Base-by-base conservation (phyloP, 2,888 invertebrate genomes). In the Heliconius cydno region DNA sequence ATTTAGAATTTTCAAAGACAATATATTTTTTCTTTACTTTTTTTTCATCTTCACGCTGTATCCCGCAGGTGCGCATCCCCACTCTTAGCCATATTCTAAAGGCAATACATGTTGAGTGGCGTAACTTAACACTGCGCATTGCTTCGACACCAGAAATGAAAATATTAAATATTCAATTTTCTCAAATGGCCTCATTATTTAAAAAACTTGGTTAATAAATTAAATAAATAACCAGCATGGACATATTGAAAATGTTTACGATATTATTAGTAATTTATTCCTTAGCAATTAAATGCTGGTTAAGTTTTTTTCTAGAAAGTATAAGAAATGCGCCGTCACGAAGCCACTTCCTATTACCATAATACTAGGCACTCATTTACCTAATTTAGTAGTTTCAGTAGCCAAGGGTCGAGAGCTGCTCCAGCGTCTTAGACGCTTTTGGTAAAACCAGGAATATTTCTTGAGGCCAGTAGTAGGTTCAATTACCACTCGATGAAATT, bases 241-340 rank as follows among this genome's bases (percentile, higher is more conserved):
- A 60, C 0, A n/a, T 60, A n/a, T n/a, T 60, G 6, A 19, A 52
- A 19, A 19, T 1, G 5, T 52, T 52, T 1, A 63, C 63, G n/a
- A 30, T 66, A 19, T 9, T 66, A 68, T 70, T 25, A 25, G 41
- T 15, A 70, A 46, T 70, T 70, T 70, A 70, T 70, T 70, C 25
- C 70, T 15, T 30, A 63, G 52, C 71, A 72, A 78, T 60, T 78
- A 82, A 80, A 60, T 52, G 52, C 38, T 66, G n/a, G 22, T 34
- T 66, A 38, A 65, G 70, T 80, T 81, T 81, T 52, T 19, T 65
- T 79, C 80, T 80, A 79, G 74, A 81, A 81, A 81, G 60, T 77
- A 78, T 74, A 78, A 79, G 76, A 80, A 84, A 82, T 81, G 82
- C 81, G 72, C 78, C 79, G 80, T 83, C 84, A 83, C 82, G 83